Percentiles rank a stretch among this genome's conserved stretches.
These are phyloP conservation scores for Charina bottae DNA, from an alignment of 2,113 vertebrate species.

Conservation along the genomic window DNA sequence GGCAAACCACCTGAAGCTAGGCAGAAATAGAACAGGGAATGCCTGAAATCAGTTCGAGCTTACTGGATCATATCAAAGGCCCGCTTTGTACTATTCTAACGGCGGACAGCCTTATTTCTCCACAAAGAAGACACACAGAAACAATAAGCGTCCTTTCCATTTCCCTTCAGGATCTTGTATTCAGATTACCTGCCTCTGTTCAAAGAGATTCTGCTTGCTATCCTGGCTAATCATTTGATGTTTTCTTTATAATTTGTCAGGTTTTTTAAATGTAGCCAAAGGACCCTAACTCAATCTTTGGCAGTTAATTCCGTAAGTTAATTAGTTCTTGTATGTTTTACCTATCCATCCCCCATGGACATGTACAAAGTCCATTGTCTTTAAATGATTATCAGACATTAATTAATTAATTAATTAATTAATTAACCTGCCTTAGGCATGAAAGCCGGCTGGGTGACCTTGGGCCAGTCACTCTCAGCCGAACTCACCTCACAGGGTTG, in stretches of 20 bases:
- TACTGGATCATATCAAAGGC: background rate
- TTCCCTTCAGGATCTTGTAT: background rate
- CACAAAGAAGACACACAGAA: background rate
- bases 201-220: background rate
- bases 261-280: background rate
- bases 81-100: background rate
- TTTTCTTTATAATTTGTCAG: background rate
- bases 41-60: background rate
- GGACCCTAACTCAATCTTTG: background rate
- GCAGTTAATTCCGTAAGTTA: background rate
- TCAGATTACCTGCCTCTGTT: background rate
- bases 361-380: background rate
- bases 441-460: too few relatives aligned
- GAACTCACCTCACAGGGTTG: too few relatives aligned
- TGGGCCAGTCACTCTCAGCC: too few relatives aligned
- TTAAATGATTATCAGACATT: background rate
- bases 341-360: background rate
- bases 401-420: too few relatives aligned
- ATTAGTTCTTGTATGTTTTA: background rate
- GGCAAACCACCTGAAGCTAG: background rate
- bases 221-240: background rate
- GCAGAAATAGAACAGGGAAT: background rate
- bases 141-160: background rate
- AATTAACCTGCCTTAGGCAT: too few relatives aligned
- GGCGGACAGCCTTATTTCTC: background rate